A percentile compares a stretch with the other conserved stretches of the same genome.
Evolutionary conservation across 2,113 vertebrate species (phyloP).

Genomic region (Xyrauchen texanus): DNA sequence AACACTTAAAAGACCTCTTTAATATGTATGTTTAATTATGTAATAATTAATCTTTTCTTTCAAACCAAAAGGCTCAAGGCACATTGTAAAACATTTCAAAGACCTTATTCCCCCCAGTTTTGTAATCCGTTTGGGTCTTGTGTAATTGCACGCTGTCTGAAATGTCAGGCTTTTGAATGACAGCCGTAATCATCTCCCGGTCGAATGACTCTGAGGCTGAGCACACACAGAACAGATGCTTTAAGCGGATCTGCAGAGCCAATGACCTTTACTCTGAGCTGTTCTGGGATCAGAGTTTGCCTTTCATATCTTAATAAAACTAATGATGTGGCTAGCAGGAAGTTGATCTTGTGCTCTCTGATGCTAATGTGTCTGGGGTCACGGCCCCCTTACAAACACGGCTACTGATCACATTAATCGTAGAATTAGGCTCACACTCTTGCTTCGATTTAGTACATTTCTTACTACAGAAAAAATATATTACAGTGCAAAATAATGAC

Average conservation of each 20-base stretch:
- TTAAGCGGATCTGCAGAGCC: neutral
- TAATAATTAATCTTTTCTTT: too few species aligned
- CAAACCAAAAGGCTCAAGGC: too few species aligned
- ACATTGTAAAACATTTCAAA: too few species aligned
- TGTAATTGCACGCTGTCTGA: constrained; percentile 9
- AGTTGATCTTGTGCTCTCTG: constrained; percentile 10
- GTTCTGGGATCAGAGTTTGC: constrained; percentile 31
- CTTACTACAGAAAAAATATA: too few species aligned
- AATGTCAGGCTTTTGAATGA: constrained; percentile 15
- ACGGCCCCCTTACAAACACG: neutral
- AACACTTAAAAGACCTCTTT: too few species aligned
- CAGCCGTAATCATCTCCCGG: constrained; percentile 12
- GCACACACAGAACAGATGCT: constrained; percentile 23
- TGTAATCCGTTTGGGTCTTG: neutral
- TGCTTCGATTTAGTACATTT: neutral
- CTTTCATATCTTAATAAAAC: constrained; percentile 29
- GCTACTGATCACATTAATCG: neutral
- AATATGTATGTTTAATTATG: neutral
- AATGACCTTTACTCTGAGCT: constrained; percentile 15
- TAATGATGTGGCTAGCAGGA: constrained; percentile 22
- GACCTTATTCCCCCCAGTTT: neutral
- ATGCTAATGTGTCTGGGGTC: constrained; percentile 6
- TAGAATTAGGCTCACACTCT: neutral
- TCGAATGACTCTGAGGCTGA: constrained; percentile 8
- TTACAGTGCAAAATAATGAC: too few species aligned